These are phyloP conservation scores for Neoscelio sp. DNA, from an alignment of 2,888 invertebrate genomes.

Conservation along the genomic window DNA sequence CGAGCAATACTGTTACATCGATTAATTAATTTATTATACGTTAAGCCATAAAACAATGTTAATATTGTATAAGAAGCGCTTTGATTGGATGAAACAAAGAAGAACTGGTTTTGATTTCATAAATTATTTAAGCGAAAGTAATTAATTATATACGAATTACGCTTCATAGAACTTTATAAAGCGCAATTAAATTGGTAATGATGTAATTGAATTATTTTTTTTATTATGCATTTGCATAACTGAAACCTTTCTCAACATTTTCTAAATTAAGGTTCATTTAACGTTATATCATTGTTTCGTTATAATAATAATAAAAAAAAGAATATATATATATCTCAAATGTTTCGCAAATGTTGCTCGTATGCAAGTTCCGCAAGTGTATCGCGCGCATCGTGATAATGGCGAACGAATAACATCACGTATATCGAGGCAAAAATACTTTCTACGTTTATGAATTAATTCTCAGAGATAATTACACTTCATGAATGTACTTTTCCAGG, in stretches of 20 bases:
- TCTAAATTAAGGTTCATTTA: slow-evolving; percentile 51
- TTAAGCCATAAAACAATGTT: slow-evolving; percentile 11
- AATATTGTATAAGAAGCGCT: slow-evolving; percentile 13
- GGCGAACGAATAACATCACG: slow-evolving; percentile 41
- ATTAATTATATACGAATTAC: slow-evolving; percentile 27
- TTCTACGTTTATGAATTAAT: slow-evolving; percentile 62
- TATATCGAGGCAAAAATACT: slow-evolving; percentile 46
- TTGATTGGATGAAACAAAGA: slow-evolving; percentile 9
- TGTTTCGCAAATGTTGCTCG: slow-evolving; percentile 36
- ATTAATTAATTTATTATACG: slow-evolving; percentile 18
- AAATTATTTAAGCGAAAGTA: slow-evolving; percentile 11
- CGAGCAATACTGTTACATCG: background rate
- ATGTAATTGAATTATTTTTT: slow-evolving; percentile 37
- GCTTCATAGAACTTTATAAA: slow-evolving; percentile 9
- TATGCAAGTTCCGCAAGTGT: slow-evolving; percentile 41
- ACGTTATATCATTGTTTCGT: slow-evolving; percentile 46
- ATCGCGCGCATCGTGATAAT: slow-evolving; percentile 56
- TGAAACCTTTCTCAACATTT: slow-evolving; percentile 24
- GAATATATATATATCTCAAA: background rate
- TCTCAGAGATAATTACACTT: slow-evolving; percentile 41
- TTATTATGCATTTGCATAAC: slow-evolving; percentile 2
- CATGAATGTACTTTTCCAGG: slow-evolving; percentile 45
- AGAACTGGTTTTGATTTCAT: background rate
- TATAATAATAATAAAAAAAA: slow-evolving; percentile 22
- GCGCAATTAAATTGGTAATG: slow-evolving; percentile 30